Conservation (phyloP, 2,113 vertebrate species). For the Lipotes vexillifer region DNA sequence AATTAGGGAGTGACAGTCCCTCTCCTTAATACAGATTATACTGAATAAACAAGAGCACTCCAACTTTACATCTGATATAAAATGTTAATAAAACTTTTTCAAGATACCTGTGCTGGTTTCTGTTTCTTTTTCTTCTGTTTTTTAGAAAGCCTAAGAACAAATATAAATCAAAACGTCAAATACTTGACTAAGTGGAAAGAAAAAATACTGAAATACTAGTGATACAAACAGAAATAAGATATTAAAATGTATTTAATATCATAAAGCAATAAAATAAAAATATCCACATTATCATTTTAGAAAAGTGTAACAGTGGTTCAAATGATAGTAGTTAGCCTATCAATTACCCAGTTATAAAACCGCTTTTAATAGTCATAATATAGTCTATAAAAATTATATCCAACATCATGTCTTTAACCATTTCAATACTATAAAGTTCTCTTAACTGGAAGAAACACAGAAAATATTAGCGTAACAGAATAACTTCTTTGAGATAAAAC, state of each 20-base stretch:
- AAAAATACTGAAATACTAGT: not conserved
- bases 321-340: not conserved
- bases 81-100: not conserved
- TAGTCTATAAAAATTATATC: not conserved
- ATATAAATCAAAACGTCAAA: conserved; percentile 47
- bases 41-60: not conserved
- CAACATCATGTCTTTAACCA: not conserved
- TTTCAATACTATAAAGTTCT: not conserved
- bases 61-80: not conserved
- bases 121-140: conserved; percentile 94
- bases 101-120: conserved; percentile 79
- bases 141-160: conserved; percentile 87
- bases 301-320: not conserved
- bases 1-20: not conserved
- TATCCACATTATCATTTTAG: not conserved
- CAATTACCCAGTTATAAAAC: not conserved
- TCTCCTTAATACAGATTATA: not conserved
- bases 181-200: not conserved
- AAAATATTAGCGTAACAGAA: not conserved
- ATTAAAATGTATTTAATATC: conserved; percentile 31
- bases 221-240: not conserved
- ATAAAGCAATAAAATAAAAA: conserved; percentile 38
- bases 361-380: not conserved
- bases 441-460: not conserved
- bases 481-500: not conserved